Conservation (phyloP, 2,113 vertebrate genomes). For the Pycnonotus jocosus region DNA sequence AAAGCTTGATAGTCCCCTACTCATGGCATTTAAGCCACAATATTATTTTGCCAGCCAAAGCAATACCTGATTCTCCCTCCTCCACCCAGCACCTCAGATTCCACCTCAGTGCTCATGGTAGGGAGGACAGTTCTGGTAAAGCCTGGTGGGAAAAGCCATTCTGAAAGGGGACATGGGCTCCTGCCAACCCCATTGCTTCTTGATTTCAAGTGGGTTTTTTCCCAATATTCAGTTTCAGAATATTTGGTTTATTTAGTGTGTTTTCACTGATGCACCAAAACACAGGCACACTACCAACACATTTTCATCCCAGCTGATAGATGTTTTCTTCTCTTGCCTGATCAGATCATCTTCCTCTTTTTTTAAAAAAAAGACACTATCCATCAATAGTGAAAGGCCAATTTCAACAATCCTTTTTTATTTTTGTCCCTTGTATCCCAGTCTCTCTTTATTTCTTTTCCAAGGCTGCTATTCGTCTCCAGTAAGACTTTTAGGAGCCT, state of each 20-base stretch:
- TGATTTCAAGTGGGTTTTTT: background rate
- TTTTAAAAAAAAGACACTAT: background rate
- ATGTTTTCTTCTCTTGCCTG: background rate
- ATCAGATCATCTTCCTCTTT: background rate
- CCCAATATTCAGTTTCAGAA: background rate
- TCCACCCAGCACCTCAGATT: background rate
- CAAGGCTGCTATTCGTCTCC: background rate
- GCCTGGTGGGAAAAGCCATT: background rate
- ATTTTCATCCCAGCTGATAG: background rate
- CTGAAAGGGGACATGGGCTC: background rate
- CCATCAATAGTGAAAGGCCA: background rate
- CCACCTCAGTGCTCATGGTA: fast-evolving
- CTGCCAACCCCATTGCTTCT: background rate
- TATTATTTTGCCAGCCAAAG: background rate
- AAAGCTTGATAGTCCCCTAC: background rate
- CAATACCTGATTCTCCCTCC: fast-evolving
- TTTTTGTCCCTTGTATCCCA: background rate
- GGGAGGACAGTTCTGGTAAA: background rate
- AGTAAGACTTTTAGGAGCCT: background rate
- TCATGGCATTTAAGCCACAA: background rate
- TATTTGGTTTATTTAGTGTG: background rate
- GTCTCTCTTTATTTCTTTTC: background rate
- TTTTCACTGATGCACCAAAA: background rate
- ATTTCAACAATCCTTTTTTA: background rate
- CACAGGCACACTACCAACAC: background rate